Evolutionary conservation across 2,888 invertebrate species (phyloP).

Genomic region (Cerastis rubricosa): DNA sequence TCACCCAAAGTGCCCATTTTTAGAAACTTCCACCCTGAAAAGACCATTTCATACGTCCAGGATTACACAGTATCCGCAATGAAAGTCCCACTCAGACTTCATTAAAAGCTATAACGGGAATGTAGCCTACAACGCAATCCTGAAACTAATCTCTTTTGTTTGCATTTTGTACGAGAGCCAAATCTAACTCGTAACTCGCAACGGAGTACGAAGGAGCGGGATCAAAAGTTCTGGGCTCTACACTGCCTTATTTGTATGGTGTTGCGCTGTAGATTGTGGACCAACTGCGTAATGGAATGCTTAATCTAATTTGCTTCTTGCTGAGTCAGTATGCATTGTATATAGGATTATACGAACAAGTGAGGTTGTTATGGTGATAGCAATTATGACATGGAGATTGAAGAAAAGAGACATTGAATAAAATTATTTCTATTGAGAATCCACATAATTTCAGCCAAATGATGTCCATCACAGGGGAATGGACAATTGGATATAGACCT

Average conservation of each 20-base stretch:
- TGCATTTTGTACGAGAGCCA: constrained; percentile 82
- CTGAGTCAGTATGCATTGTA: constrained; percentile 27
- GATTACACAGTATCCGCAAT: constrained; percentile 66
- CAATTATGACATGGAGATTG: constrained; percentile 11
- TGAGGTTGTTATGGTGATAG: constrained; percentile 7
- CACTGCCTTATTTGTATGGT: constrained; percentile 56
- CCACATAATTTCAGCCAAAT: not conserved
- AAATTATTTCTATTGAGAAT: not conserved
- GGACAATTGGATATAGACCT: not conserved
- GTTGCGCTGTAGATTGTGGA: constrained; percentile 50
- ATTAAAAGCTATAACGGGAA: constrained; percentile 78
- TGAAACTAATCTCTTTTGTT: constrained; percentile 84
- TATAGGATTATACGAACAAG: constrained; percentile 31
- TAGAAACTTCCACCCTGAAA: constrained; percentile 67
- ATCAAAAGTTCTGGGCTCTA: constrained; percentile 69
- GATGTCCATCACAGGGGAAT: not conserved
- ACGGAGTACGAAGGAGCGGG: constrained; percentile 74
- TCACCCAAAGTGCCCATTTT: constrained; percentile 71
- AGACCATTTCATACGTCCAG: constrained; percentile 64
- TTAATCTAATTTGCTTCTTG: constrained; percentile 49
- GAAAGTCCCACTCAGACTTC: constrained; percentile 73
- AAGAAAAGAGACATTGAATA: not conserved
- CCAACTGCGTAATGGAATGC: constrained; percentile 58
- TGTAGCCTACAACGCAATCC: constrained; percentile 77
- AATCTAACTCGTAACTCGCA: constrained; percentile 76